Evolutionary conservation across 2,888 invertebrate genomes (phyloP).

Genomic region (Muschampia staudingeri): DNA sequence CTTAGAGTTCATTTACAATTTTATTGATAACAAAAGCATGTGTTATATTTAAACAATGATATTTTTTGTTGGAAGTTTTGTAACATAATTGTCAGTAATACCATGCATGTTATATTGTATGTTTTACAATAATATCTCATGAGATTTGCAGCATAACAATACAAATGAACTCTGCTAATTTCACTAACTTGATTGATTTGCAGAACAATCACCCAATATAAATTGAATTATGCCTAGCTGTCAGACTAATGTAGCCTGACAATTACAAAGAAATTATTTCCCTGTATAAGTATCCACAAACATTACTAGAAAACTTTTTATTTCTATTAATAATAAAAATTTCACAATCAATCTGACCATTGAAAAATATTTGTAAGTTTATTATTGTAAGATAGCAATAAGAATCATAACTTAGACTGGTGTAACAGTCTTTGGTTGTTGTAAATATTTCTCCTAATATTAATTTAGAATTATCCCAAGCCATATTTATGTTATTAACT

Average conservation of each 20-base stretch:
- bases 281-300: constrained; percentile 46
- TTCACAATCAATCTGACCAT: constrained; percentile 44
- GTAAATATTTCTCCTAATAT: constrained; percentile 37
- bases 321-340: constrained; percentile 33
- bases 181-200: constrained; percentile 38
- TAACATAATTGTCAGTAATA: neutral
- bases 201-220: constrained; percentile 15
- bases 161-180: constrained; percentile 32
- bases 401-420: constrained; percentile 38
- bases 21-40: constrained; percentile 3
- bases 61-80: neutral
- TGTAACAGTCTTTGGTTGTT: constrained; percentile 44
- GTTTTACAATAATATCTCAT: neutral
- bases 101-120: neutral
- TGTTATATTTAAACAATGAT: neutral
- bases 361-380: constrained; percentile 40
- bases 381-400: constrained; percentile 41
- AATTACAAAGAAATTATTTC: constrained; percentile 39
- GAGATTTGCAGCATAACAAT: constrained; percentile 10
- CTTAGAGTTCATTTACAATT: constrained; percentile 35
- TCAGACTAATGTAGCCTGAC: constrained; percentile 20
- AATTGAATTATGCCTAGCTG: constrained; percentile 27
- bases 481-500: constrained; percentile 27
- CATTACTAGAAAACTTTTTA: constrained; percentile 10
- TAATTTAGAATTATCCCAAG: constrained; percentile 39